Base-by-base conservation (phyloP, 2,888 invertebrate genomes). In the Pseudococcus viburni region DNA sequence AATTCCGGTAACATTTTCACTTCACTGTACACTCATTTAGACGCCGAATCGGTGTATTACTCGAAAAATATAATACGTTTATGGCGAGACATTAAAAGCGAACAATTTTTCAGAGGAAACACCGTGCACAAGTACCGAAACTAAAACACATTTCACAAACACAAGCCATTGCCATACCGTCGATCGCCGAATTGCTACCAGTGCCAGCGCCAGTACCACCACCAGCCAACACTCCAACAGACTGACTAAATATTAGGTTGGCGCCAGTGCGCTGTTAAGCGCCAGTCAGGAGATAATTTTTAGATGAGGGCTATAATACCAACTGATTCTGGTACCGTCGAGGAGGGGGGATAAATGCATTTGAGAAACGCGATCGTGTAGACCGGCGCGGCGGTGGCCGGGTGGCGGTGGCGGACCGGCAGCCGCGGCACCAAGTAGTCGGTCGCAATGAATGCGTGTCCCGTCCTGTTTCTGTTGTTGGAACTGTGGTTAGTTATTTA, bases 191-290 rank as follows among this genome's bases (percentile, higher is more conserved):
- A 77, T n/a, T 22, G 48, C 83, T n/a, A 83, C n/a, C 26, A 19
- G 33, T n/a, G 48, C 19, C 42, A 84, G 51, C 46, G 22, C 42
- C 42, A 46, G 84, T 26, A 33, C 26, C 26, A 3, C 26, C 26
- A 46, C 19, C 51, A 84, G 17, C 42, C 59, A 59, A 84, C 22
- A 39, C 51, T 26, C 55, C 19, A 84, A 83, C 17, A 84, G 83
- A 42, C 42, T 46, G 83, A 84, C 42, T 46, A 51, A 39, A 85
- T 87, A 87, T 80, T 87, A 17, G 80, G 80, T 87, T 87, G 87
- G 87, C 87, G 87, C 87, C 87, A 87, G 77, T 87, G 77, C 87
- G 87, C 87, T 83, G 87, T 55, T 77, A 80, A 87, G 87, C 87
- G 87, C 87, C 87, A 80, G 87, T 55, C 46, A 80, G 77, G 48